phyloP scores from a whole-genome alignment of 2,888 invertebrate genomes.

The Subacronicta megacephala region DNA sequence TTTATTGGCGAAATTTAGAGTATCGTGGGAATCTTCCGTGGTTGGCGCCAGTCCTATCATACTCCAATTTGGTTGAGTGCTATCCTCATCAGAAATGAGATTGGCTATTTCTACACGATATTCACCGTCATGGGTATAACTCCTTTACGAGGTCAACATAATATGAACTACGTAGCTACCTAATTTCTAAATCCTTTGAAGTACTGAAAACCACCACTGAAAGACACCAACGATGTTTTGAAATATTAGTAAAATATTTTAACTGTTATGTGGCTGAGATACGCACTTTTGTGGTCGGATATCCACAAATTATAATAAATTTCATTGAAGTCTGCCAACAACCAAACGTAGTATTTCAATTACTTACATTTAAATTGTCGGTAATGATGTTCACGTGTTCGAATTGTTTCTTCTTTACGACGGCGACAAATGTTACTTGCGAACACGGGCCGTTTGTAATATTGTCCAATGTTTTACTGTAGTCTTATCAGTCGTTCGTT shows the following conservation, averaged over 20 bases:
- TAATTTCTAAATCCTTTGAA: constrained; percentile 20
- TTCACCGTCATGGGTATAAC: constrained; percentile 32
- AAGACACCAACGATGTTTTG: constrained; percentile 2
- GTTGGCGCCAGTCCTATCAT: constrained; percentile 45
- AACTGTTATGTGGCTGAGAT: constrained; percentile 6
- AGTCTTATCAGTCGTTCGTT: constrained; percentile 20
- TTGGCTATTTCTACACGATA: constrained; percentile 44
- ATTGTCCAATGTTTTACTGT: constrained; percentile 38
- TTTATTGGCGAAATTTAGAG: constrained; percentile 34
- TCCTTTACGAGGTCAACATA: constrained; percentile 28
- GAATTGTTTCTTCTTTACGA: constrained; percentile 39
- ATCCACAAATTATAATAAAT: no score
- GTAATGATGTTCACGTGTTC: neutral
- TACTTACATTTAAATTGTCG: constrained; percentile 31
- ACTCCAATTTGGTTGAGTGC: constrained; percentile 52
- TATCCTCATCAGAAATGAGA: constrained; percentile 47
- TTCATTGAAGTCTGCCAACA: constrained; percentile 29
- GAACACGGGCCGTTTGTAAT: constrained; percentile 19
- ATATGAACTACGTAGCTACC: constrained; percentile 25
- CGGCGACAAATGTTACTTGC: constrained; percentile 20
- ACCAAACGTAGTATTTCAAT: constrained; percentile 8
- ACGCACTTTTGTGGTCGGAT: no score
- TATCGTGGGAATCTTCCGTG: constrained; percentile 46
- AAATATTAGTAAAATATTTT: no score
- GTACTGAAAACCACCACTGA: constrained; percentile 16